Evolutionary conservation across 2,888 invertebrate genomes (phyloP), one percentile per base, ranked within the genome.

Genomic region (Stomorhina lunata): DNA sequence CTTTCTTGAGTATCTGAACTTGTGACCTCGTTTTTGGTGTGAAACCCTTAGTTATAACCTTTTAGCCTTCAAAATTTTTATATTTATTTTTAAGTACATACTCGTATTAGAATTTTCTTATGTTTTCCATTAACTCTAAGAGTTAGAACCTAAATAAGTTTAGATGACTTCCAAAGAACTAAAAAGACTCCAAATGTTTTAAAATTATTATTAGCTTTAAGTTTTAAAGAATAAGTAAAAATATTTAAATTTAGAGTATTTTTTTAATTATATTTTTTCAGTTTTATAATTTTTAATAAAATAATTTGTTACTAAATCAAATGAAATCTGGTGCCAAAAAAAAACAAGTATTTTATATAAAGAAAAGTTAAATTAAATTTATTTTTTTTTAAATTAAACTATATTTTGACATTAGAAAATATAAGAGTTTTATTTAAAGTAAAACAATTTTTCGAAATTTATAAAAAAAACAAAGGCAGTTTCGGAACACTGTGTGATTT

Each of bases 41-140:
- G n/a, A n/a, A n/a, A n/a, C n/a, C n/a, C n/a, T n/a, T n/a, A n/a
- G n/a, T n/a, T n/a, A n/a, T n/a, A n/a, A n/a, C n/a, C n/a, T n/a
- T n/a, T n/a, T n/a, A n/a, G n/a, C n/a, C n/a, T n/a, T 50, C 22
- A 50, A 25, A 48, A 20, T 48, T 50, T n/a, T 25, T n/a, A 48
- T 0, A 22, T 4, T 22, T 2, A 22, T 22, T 48, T 6, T 17
- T 22, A 17, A n/a, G n/a, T n/a, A n/a, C n/a, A n/a, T n/a, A n/a
- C n/a, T 71, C 34, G 69, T 17, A 43, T 57, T 50, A 53, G 34
- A 37, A 50, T 65, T 55, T 4, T 45, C 2, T 10, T 73, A 20
- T 57, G 34, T 40, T 68, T 80, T 68, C 29, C 17, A 55, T 59
- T 50, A 53, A 77, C 77, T 81, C 81, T 15, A 61, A 81, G 81